Conservation (phyloP, 2,113 vertebrate species). For the Pseudolaguvia tuberculata region DNA sequence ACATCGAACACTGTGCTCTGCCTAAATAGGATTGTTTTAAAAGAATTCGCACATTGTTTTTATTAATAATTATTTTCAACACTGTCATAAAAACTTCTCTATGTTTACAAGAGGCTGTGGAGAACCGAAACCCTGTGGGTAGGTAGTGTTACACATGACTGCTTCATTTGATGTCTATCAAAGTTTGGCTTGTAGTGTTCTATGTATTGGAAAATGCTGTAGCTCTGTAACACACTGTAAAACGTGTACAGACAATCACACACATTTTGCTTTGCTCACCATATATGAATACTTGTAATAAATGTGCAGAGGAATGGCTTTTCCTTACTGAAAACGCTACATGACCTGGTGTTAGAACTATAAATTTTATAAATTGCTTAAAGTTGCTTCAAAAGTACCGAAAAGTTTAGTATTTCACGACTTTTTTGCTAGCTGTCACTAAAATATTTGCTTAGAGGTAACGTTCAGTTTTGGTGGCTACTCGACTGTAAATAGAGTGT, state of each 20-base stretch:
- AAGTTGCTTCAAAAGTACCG: no score
- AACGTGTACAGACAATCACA: not conserved
- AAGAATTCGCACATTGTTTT: not conserved
- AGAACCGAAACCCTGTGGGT: slow-evolving; percentile 13
- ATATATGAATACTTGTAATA: not conserved
- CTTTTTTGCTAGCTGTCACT: slow-evolving; percentile 23
- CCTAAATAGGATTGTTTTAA: not conserved
- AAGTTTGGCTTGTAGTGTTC: not conserved
- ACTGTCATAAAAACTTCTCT: not conserved
- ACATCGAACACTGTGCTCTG: not conserved
- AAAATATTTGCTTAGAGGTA: no score
- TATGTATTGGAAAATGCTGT: slow-evolving; percentile 5
- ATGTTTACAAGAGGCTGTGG: not conserved
- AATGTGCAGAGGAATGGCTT: not conserved
- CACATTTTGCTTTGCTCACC: not conserved
- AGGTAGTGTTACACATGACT: not conserved
- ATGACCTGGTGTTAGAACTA: no score
- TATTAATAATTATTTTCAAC: not conserved
- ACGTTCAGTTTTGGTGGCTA: no score
- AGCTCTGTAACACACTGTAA: slow-evolving; percentile 5
- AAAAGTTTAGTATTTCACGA: no score
- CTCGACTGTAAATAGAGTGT: slow-evolving; percentile 30
- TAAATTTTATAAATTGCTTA: no score
- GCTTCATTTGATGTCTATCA: not conserved
- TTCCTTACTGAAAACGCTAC: not conserved